A percentile compares a stretch with the other conserved stretches of the same genome.
phyloP scores from a whole-genome alignment of 2,113 vertebrate genomes.

The Coturnix japonica region DNA sequence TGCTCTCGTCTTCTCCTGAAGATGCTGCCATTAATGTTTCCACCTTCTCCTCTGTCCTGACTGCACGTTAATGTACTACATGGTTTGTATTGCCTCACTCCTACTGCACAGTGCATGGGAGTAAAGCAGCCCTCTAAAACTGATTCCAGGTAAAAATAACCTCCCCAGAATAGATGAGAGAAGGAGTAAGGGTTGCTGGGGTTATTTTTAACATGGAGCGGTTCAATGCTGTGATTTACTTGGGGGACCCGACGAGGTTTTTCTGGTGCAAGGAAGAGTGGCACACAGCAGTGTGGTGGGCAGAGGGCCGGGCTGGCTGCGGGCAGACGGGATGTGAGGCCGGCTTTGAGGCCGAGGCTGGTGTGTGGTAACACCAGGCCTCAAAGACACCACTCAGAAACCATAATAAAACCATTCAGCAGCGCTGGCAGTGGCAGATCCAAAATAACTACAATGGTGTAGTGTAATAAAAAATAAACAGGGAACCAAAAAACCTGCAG shows the following conservation, averaged over 20 bases:
- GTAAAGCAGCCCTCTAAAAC: conserved; percentile 14
- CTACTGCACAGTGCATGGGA: background rate
- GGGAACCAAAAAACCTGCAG: background rate
- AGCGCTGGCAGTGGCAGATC: background rate
- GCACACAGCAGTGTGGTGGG: background rate
- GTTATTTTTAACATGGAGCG: conserved; percentile 44
- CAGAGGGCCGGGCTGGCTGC: conserved; percentile 6
- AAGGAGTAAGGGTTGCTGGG: conserved; percentile 23
- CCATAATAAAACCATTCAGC: conserved; percentile 42
- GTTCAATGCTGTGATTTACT: conserved; percentile 44
- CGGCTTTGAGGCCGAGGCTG: conserved; percentile 33
- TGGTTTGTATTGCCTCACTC: background rate
- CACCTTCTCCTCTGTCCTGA: background rate
- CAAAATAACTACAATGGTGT: conserved; percentile 26
- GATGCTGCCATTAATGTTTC: background rate
- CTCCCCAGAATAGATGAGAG: conserved; percentile 35
- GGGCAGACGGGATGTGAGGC: background rate
- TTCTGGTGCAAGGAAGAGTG: background rate
- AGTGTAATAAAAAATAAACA: conserved; percentile 18
- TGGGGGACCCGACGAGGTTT: background rate
- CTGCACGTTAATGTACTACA: background rate
- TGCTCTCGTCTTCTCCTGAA: background rate
- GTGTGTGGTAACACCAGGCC: background rate
- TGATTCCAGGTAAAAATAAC: conserved; percentile 53
- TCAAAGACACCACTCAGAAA: conserved; percentile 48